A percentile compares a stretch with the other conserved stretches of the same genome.
phyloP scores from a whole-genome alignment of 1,140 invertebrate species.

The Schmidtea mediterranea region DNA sequence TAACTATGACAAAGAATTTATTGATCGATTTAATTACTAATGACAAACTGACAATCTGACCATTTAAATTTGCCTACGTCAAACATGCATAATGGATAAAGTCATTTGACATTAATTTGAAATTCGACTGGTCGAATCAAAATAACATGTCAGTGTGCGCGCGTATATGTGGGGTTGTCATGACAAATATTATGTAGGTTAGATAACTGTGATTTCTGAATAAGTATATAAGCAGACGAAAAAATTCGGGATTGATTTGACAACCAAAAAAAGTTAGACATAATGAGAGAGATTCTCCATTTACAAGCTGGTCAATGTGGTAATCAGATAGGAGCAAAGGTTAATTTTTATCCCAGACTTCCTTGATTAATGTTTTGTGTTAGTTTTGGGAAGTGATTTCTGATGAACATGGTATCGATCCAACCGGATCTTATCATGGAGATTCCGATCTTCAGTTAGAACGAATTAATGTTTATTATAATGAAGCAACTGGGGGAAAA shows the following conservation, averaged over 20 bases:
- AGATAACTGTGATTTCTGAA: background rate
- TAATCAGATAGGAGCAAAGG: slow-evolving; percentile 75
- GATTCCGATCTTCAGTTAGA: slow-evolving; percentile 30
- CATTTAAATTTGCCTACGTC: too few species aligned
- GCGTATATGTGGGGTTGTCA: background rate
- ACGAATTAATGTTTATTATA: slow-evolving; percentile 31
- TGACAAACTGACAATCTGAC: background rate
- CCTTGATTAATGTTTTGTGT: background rate
- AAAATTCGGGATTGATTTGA: too few species aligned
- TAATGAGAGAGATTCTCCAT: slow-evolving; percentile 76
- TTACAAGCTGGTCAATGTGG: slow-evolving; percentile 71
- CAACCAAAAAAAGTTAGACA: slow-evolving; percentile 12
- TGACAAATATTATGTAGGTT: background rate
- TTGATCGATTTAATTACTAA: background rate
- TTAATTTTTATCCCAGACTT: slow-evolving; percentile 24
- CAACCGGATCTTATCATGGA: slow-evolving; percentile 29
- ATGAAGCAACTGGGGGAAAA: slow-evolving; percentile 38
- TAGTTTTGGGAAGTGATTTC: slow-evolving; percentile 83
- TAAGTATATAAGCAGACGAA: background rate
- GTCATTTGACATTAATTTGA: background rate
- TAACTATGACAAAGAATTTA: background rate
- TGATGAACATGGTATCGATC: slow-evolving; percentile 31
- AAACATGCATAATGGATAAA: background rate
- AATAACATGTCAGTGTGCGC: background rate
- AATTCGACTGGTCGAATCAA: background rate